Base-by-base conservation (phyloP, 1,140 invertebrate genomes). In the Drosophila santomea region DNA sequence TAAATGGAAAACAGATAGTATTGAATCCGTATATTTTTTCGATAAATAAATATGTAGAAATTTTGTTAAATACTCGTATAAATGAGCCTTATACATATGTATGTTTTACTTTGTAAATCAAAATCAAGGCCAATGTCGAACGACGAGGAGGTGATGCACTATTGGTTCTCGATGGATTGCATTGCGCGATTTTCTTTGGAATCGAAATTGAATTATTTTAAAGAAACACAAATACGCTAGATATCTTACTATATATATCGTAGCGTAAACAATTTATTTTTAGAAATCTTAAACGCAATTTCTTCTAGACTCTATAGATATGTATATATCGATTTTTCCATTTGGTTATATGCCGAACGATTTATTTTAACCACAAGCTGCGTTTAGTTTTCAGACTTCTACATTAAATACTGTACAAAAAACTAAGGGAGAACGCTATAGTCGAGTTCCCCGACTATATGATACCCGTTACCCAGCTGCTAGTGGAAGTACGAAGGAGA, bases 61-160 rank as follows among this genome's bases (percentile, higher is more conserved):
- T 32, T 32, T 32, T 32, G 7, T 1, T 3, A 10, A 8, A 10
- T 32, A 32, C 8, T 8, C 20, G 20, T 20, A 20, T 20, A 20
- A 32, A 32, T 32, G 51, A 59, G 45, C 20, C 58, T 66, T 75
- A 75, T 75, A 44, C 10, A 5, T 32, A 32, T 66, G 52, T 41
- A 74, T 38, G 39, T 35, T 48, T 58, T 58, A 71, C 58, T 58
- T 50, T 48, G 51, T 48, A 81, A 82, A 68, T 78, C 75, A 83
- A 83, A 83, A 78, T 86, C 82, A 86, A 86, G 74, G 82, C 83
- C 83, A 86, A 64, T 78, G 82, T 57, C 82, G 57, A 68, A 71
- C 56, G 60, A 47, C 38, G 51, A 59, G 63, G 17, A 2, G 41
- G 44, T 59, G 63, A 28, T 54, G 47, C 67, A 58, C 71, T 75